Conservation (phyloP, 2,888 invertebrate genomes). For the Linnaemya vulpina region DNA sequence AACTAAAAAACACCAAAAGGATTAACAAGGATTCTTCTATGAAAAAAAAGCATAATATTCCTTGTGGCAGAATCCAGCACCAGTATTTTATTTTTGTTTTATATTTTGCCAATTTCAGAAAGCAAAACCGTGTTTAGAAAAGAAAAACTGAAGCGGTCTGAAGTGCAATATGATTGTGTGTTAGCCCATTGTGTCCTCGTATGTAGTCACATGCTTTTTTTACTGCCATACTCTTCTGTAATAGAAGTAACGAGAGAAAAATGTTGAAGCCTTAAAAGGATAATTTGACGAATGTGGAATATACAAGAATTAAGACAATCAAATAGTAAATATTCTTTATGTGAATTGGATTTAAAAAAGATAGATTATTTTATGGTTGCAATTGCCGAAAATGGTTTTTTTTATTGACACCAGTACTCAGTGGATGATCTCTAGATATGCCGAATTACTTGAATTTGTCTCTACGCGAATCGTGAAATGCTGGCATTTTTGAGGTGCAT, state of each 20-base stretch:
- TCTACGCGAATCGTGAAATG: no score
- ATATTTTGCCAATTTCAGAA: background rate
- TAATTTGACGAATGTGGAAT: background rate
- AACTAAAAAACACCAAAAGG: slow-evolving; percentile 21
- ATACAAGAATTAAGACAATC: no score
- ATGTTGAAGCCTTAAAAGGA: slow-evolving; percentile 6
- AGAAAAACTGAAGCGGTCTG: background rate
- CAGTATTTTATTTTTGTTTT: background rate
- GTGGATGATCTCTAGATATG: no score
- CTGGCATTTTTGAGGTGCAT: no score
- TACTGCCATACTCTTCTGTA: slow-evolving; percentile 26
- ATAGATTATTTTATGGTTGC: no score
- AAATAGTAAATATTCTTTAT: no score
- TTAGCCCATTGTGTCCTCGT: background rate
- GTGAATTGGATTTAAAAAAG: no score
- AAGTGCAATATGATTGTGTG: background rate
- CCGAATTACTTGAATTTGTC: no score
- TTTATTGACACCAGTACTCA: no score
- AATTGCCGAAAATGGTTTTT: no score
- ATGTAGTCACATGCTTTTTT: background rate
- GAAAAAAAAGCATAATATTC: slow-evolving; percentile 5
- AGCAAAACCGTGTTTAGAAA: slow-evolving; percentile 24
- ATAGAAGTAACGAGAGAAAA: slow-evolving; percentile 19
- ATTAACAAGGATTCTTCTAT: slow-evolving; percentile 8
- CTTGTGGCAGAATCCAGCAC: slow-evolving; percentile 31